Evolutionary conservation across 2,113 vertebrate genomes (phyloP).

Genomic region (Phodopus roborovskii): DNA sequence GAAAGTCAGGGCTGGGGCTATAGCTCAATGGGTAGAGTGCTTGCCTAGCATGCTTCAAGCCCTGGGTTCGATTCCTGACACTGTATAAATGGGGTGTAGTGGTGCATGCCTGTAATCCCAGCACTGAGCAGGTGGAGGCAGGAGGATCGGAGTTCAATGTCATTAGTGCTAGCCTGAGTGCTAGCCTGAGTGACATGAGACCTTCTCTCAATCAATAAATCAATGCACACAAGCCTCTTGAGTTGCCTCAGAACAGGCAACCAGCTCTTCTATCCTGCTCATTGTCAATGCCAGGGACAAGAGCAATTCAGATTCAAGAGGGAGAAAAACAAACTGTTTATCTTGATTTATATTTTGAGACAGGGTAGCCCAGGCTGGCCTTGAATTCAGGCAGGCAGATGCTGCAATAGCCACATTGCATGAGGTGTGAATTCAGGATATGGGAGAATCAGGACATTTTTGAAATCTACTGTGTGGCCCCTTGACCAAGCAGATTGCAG

Average conservation of each 20-base stretch:
- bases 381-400: neutral
- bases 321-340: neutral
- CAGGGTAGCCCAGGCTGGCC: neutral
- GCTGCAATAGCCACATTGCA: neutral
- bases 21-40: neutral
- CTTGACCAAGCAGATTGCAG: neutral
- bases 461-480: fast-evolving
- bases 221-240: neutral
- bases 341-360: neutral
- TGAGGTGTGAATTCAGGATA: neutral
- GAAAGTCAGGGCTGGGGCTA: neutral
- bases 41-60: neutral
- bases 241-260: neutral
- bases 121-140: neutral
- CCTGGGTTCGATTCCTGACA: neutral
- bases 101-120: constrained; percentile 17
- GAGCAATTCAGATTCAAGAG: neutral
- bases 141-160: neutral
- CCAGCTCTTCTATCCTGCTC: neutral
- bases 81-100: neutral
- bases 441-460: neutral
- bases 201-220: neutral
- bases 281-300: neutral
- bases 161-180: neutral
- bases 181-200: neutral